phyloP scores from a whole-genome alignment of 2,113 vertebrate genomes.

The Corythoichthys intestinalis region DNA sequence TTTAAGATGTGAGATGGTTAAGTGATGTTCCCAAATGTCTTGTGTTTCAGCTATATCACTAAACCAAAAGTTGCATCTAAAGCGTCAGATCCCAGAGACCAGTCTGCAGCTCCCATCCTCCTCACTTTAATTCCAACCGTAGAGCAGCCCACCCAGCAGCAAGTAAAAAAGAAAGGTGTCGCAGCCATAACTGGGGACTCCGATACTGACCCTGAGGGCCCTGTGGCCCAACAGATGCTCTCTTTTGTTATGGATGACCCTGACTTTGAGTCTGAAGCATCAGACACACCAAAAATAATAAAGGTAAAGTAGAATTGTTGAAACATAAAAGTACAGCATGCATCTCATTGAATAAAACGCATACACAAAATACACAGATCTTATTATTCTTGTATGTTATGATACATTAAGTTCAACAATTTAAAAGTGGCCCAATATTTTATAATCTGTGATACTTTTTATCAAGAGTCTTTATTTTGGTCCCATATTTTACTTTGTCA shows the following conservation, averaged over 20 bases:
- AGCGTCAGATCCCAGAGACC: slow-evolving; percentile 43
- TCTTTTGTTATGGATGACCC: slow-evolving; percentile 97
- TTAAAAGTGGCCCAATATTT: neutral
- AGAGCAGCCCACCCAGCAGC: slow-evolving; percentile 35
- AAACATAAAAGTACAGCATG: neutral
- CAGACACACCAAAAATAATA: slow-evolving; percentile 71
- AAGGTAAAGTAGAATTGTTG: slow-evolving; percentile 44
- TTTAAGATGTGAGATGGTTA: too few species aligned
- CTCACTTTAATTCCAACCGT: slow-evolving; percentile 48
- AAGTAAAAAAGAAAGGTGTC: slow-evolving; percentile 52
- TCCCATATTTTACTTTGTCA: neutral
- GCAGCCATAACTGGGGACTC: slow-evolving; percentile 70
- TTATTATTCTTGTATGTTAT: neutral
- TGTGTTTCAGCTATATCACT: slow-evolving; percentile 55
- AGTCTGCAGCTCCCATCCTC: slow-evolving; percentile 33
- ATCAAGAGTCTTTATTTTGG: too few species aligned
- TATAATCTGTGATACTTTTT: too few species aligned
- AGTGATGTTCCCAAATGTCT: neutral
- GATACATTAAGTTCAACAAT: neutral
- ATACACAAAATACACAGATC: neutral
- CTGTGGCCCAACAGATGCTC: slow-evolving; percentile 89
- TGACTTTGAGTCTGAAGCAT: slow-evolving; percentile 90
- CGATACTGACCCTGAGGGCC: slow-evolving; percentile 83
- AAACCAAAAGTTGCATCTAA: slow-evolving; percentile 64
- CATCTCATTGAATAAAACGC: neutral